Base-by-base conservation (phyloP, 2,797 vertebrate species). In the Hydrocynus forskahlii region DNA sequence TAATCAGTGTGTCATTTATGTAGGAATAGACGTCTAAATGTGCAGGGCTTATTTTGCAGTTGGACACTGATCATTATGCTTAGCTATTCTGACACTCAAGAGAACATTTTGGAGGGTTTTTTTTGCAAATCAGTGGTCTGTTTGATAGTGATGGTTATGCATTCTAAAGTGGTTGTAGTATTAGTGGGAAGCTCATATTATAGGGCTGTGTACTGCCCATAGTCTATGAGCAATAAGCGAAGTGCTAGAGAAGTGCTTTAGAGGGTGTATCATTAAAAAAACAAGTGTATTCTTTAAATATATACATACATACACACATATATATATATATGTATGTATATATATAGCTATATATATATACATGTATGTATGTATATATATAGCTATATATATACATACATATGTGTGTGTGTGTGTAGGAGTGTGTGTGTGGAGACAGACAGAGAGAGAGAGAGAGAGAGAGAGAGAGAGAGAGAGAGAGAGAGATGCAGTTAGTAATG, bases 51-150 rank as follows among this genome's bases (percentile, higher is more conserved):
- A 75, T 88, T 81, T 82, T 90, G 90, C 14, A 10, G 70, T 92
- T 91, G 89, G 90, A 92, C 90, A 93, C 92, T 92, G 90, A 89
- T 90, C 91, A 92, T 87, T 92, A 91, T 89, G 92, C 89, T 92
- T 91, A 52, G 90, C 86, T 91, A 92, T 92, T 93, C 92, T 92
- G 90, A 92, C 91, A 90, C 89, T 91, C 90, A 89, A 92, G 91
- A 89, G 91, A 91, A 88, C 87, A 91, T 88, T 52, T 52, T 14
- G 1, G 87, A 88, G 87, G 88, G 40, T 4, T 21, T 68, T 68
- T 40, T 13, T 67, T 86, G 89, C 88, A 91, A 92, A 92, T 94
- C 92, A 92, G 91, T 89, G 90, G 86, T 91, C 92, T 92, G 89
- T 92, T 66, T 66, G 88, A 69, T 69, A 23, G 16, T 70, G 21